Conservation (phyloP, 2,888 invertebrate genomes). For the Falcaria lacertinaria region DNA sequence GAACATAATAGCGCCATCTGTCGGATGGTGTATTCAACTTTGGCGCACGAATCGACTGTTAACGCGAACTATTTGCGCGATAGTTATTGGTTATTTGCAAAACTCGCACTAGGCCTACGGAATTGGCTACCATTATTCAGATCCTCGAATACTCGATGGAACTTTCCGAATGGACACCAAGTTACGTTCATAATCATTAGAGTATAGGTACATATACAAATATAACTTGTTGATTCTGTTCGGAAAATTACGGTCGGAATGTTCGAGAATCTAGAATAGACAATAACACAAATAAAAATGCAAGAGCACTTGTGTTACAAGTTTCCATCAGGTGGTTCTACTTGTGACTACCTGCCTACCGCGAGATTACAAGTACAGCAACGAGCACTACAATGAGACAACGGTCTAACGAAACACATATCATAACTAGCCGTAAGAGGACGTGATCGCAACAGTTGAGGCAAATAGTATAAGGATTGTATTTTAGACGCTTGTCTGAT, state of each 20-base stretch:
- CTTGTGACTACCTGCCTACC: too few relatives aligned
- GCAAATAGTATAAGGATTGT: neutral
- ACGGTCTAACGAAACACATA: neutral
- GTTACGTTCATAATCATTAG: neutral
- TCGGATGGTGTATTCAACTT: neutral
- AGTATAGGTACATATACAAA: neutral
- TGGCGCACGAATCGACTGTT: neutral
- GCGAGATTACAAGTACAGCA: neutral
- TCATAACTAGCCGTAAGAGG: neutral
- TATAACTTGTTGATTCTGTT: neutral
- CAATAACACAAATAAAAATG: too few relatives aligned
- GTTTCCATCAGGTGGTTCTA: too few relatives aligned
- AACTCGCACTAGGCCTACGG: neutral
- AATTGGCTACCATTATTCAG: neutral
- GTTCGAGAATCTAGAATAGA: too few relatives aligned
- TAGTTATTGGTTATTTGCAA: neutral
- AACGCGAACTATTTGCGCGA: neutral
- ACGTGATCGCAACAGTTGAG: neutral
- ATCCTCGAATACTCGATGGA: neutral
- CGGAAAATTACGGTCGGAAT: neutral
- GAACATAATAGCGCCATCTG: neutral
- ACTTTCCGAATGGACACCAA: neutral
- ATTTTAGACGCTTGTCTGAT: neutral
- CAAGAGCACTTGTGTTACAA: too few relatives aligned
- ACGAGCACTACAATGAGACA: neutral